Conservation (phyloP, 2,888 invertebrate genomes). For the Rugalucina vietnamica region DNA sequence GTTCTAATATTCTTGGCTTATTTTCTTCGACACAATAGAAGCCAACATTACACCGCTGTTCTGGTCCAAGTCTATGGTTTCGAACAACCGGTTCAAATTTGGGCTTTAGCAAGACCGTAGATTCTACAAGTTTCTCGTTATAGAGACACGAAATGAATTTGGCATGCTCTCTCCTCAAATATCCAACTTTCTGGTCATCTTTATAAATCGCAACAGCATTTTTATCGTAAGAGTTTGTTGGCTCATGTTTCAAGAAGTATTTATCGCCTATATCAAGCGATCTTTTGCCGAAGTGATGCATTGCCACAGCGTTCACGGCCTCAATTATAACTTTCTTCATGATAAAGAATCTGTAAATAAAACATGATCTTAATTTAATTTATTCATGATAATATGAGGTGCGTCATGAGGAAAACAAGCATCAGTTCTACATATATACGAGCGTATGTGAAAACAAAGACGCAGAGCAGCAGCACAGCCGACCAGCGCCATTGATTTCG, state of each 20-base stretch:
- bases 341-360: not conserved
- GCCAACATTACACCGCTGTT: not conserved
- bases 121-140: not conserved
- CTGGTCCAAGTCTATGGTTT: not conserved
- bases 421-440: too few species aligned
- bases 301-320: conserved; percentile 8
- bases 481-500: too few species aligned
- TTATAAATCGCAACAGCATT: not conserved
- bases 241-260: not conserved
- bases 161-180: not conserved
- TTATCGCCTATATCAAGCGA: not conserved
- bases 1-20: not conserved
- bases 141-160: not conserved
- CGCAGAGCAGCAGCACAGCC: too few species aligned
- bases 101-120: not conserved
- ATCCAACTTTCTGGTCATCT: not conserved
- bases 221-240: not conserved
- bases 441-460: too few species aligned
- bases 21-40: not conserved
- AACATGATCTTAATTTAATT: too few species aligned
- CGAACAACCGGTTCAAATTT: not conserved
- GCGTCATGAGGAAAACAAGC: too few species aligned
- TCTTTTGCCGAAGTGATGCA: conserved; percentile 12
- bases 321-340: conserved; percentile 17
- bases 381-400: too few species aligned